Base-by-base conservation (phyloP, 2,888 invertebrate genomes). In the Escarpia spicata region DNA sequence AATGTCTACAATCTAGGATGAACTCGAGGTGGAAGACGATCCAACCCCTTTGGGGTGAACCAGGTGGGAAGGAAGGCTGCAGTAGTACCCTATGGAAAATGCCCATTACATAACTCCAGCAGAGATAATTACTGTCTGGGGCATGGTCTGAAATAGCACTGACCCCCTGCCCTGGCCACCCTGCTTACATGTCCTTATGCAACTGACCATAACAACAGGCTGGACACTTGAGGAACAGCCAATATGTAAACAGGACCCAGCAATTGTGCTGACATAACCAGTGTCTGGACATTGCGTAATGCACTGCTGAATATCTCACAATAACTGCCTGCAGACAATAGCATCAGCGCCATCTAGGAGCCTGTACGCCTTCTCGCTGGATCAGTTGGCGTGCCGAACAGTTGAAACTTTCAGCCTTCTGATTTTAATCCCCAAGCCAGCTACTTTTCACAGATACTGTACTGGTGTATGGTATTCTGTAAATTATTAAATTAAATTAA, bases 161-260 rank as follows among this genome's bases (percentile, higher is more conserved):
- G 75, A 75, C 75, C 75, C 75, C 75, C 75, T 75, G 75, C 26
- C 75, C 75, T 75, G 75, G 6, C 75, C 75, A 75, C 75, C 19
- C 75, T 75, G 75, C 75, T 75, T 75, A 75, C 75, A 75, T 75
- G 75, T 26, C 75, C 75, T 75, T 75, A 75, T 75, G 75, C n/a
- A 75, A 75, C 75, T 75, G 75, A 75, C 75, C 75, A 75, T 75
- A 75, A 75, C 19, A 75, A 6, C 75, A 75, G 75, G 26, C 75
- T 26, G 75, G 75, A 75, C 75, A 75, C 75, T 75, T 75, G 75
- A 75, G 75, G 75, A 75, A 75, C 75, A 26, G 75, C 75, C 75
- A 75, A 75, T 75, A 75, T 75, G 75, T 75, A 75, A 75, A 75
- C 75, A 75, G 75, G 75, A 75, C 75, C 75, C n/a, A n/a, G 75